Conservation (phyloP, 37 sponge, comb jelly and placozoan genomes). For the Chondrilla cf. caribensis region DNA sequence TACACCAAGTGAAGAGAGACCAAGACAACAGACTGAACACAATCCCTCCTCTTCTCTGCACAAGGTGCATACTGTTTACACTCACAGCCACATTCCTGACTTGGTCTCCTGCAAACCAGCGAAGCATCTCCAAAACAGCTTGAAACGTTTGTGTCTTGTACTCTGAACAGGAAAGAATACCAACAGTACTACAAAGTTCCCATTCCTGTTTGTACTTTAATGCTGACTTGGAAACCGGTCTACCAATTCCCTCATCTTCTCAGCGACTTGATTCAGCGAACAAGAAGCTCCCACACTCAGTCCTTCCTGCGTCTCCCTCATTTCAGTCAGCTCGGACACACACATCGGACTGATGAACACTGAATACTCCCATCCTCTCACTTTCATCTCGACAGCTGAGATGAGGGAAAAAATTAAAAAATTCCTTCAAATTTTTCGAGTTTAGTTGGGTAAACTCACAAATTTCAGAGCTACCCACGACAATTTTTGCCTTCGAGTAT, state of each 20-base stretch:
- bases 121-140: conserved; percentile 83
- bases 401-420: too few relatives aligned
- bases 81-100: conserved; percentile 86
- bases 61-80: neutral
- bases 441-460: too few relatives aligned
- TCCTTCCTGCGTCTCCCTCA: conserved; percentile 52
- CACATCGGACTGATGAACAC: conserved; percentile 51
- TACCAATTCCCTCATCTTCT: conserved; percentile 38
- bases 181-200: neutral
- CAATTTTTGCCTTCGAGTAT: conserved; percentile 53
- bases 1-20: neutral
- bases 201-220: neutral
- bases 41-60: too few relatives aligned
- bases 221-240: conserved; percentile 45
- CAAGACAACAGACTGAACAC: too few relatives aligned
- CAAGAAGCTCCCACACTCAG: conserved; percentile 76
- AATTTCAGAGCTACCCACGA: conserved; percentile 71
- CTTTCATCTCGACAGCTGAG: conserved; percentile 74
- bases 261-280: conserved; percentile 39
- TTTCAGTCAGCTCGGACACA: conserved; percentile 65
- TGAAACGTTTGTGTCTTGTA: conserved; percentile 61
- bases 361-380: conserved; percentile 54
- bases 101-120: conserved; percentile 87
- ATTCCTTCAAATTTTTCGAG: too few relatives aligned
- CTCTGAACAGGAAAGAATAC: conserved; percentile 17